Base-by-base conservation (phyloP, 2,113 vertebrate species). In the Porphyrio hochstetteri region DNA sequence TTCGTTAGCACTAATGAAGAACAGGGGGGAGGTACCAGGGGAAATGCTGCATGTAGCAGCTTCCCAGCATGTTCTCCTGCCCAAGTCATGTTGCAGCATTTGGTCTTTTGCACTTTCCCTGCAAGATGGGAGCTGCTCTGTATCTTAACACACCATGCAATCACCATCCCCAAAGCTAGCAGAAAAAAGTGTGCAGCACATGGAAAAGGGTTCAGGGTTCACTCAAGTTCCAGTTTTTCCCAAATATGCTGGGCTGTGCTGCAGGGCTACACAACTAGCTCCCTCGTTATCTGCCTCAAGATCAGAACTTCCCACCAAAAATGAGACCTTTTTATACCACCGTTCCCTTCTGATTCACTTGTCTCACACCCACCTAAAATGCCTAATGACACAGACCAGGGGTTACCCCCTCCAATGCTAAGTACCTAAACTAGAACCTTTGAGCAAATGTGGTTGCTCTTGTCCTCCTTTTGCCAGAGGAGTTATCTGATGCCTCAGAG, bases 1-100 rank as follows among this genome's bases (percentile, higher is more conserved):
- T 96, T 94, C 88, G 84, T 96, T 96, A 96, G 88, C 59, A 68
- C 77, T 94, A 96, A 96, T 90, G 93, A 95, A 95, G 90, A 95
- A 80, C 92, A 97, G 95, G 92, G 92, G 87, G 88, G 72, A 88
- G 80, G 68, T 84, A 96, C 56, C 86, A 60, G 76, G 92, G 93
- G 88, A 93, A 86, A 94, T 16, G 76, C 76, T 60, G 90, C 44
- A 57, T 65, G 24, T 5, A 88, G 80, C 88, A 57, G 42, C 23
- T 83, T 83, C 53, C 61, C 92, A 88, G 76, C 88, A 86, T 29
- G 5, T 80, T 72, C 75, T 75, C 57, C 74, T 92, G 88, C 88
- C 80, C 80, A 88, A 75, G 68, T 13, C 87, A 52, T 75, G 82
- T 68, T 88, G 93, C 82, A 83, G 4, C 88, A 65, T 83, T 95